Conservation (phyloP, 2,888 invertebrate genomes). For the Ophion obscuratus region DNA sequence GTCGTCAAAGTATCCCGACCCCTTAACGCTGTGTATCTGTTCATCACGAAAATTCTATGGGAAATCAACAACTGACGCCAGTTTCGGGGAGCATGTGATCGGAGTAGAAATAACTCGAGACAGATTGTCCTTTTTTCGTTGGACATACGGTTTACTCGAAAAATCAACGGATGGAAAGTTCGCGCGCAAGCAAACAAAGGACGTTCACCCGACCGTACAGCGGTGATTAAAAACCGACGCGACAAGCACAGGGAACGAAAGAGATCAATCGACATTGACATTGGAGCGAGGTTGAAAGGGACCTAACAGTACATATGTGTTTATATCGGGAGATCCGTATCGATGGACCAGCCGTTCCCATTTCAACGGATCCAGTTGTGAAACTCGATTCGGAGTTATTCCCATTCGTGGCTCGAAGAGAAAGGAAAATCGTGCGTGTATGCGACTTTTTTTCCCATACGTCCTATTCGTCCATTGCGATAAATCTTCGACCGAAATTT, state of each 20-base stretch:
- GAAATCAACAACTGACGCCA: background rate
- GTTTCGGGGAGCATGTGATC: background rate
- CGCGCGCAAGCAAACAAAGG: slow-evolving; percentile 18
- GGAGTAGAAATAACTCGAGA: background rate
- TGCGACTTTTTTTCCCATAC: slow-evolving; percentile 24
- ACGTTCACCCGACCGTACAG: slow-evolving; percentile 48
- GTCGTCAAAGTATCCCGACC: too few species aligned
- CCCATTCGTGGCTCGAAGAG: slow-evolving; percentile 44
- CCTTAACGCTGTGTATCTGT: background rate
- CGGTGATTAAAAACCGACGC: slow-evolving; percentile 26
- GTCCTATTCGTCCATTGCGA: background rate
- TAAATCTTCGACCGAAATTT: slow-evolving; percentile 3
- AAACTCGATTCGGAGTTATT: slow-evolving; percentile 59
- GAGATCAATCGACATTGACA: slow-evolving; percentile 66
- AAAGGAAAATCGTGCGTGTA: slow-evolving; percentile 52
- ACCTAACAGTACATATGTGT: background rate
- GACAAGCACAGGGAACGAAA: slow-evolving; percentile 28
- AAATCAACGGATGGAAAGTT: slow-evolving; percentile 42
- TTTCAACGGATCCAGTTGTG: slow-evolving; percentile 60
- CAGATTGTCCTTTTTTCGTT: too few species aligned
- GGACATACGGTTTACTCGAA: background rate
- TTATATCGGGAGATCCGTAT: slow-evolving; percentile 23
- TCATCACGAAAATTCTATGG: background rate
- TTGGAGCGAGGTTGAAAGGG: slow-evolving; percentile 49
- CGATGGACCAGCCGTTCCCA: slow-evolving; percentile 37